Percentiles rank a stretch among this genome's conserved stretches.
Conservation (phyloP, 2,888 invertebrate species). For the Ceramica pisi region DNA sequence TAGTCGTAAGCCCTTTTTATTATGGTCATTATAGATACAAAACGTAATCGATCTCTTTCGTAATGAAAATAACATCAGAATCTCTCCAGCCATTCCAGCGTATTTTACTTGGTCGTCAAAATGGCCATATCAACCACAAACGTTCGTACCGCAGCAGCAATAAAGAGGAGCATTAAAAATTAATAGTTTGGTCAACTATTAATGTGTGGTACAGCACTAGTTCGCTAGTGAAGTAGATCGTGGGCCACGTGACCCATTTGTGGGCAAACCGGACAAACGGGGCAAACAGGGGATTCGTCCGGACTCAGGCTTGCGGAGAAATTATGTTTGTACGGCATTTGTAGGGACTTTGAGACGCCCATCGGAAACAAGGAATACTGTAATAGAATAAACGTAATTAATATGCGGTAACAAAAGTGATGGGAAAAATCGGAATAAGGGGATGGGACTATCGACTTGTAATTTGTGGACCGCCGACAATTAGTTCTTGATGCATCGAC, state of each 20-base stretch:
- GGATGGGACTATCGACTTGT: neutral
- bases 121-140: constrained; percentile 36
- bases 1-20: neutral
- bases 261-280: constrained; percentile 19
- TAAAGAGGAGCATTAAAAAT: constrained; percentile 56
- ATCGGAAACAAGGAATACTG: constrained; percentile 20
- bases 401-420: neutral
- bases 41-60: neutral
- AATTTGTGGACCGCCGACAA: too few relatives aligned
- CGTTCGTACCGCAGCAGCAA: constrained; percentile 33
- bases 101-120: constrained; percentile 38
- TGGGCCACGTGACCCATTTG: constrained; percentile 60
- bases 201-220: constrained; percentile 52
- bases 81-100: constrained; percentile 5
- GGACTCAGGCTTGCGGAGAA: constrained; percentile 27
- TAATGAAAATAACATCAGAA: constrained; percentile 9
- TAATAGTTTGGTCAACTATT: constrained; percentile 53
- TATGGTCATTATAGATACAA: neutral
- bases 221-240: constrained; percentile 33
- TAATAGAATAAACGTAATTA: constrained; percentile 10
- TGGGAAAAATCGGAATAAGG: neutral
- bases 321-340: constrained; percentile 48
- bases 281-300: constrained; percentile 39
- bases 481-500: too few relatives aligned
- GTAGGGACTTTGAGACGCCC: constrained; percentile 34